A percentile compares a stretch with the other conserved stretches of the same genome.
phyloP scores from a whole-genome alignment of 2,888 invertebrate genomes.

The Colletes collaris region DNA sequence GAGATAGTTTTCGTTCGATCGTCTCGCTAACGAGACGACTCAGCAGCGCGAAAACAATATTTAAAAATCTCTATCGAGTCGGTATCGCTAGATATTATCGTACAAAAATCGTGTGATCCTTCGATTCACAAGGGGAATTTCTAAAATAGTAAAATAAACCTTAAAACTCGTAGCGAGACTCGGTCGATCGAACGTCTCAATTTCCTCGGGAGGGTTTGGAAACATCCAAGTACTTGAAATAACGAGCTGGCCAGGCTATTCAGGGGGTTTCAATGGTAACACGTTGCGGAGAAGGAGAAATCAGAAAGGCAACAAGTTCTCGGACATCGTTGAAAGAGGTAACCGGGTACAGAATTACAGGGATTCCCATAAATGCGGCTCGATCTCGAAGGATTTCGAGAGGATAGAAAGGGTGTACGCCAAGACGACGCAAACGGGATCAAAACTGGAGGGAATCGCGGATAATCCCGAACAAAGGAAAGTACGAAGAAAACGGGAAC shows the following conservation, averaged over 20 bases:
- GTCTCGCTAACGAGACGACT: slow-evolving; percentile 28
- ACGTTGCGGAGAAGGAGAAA: neutral
- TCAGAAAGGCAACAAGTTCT: slow-evolving; percentile 10
- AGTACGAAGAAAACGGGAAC: neutral
- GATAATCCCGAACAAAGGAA: neutral
- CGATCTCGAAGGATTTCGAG: neutral
- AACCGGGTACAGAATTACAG: slow-evolving; percentile 3
- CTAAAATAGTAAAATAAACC: neutral
- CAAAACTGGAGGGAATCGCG: neutral
- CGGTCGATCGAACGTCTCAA: neutral
- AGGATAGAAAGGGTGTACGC: no score
- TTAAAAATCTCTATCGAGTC: neutral
- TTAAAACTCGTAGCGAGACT: neutral
- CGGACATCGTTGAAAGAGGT: neutral
- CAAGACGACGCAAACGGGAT: neutral
- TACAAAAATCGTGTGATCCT: no score
- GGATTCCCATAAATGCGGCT: slow-evolving; percentile 15
- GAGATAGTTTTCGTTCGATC: neutral
- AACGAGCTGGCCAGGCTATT: neutral
- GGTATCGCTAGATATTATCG: no score
- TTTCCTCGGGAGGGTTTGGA: neutral
- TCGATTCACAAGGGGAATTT: no score
- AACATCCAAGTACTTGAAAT: neutral
- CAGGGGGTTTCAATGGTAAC: neutral
- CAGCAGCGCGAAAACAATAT: neutral